A percentile compares a stretch with the other conserved stretches of the same genome.
These are phyloP conservation scores for Cherax quadricarinatus DNA, from an alignment of 1,140 invertebrate species.

Conservation along the genomic window DNA sequence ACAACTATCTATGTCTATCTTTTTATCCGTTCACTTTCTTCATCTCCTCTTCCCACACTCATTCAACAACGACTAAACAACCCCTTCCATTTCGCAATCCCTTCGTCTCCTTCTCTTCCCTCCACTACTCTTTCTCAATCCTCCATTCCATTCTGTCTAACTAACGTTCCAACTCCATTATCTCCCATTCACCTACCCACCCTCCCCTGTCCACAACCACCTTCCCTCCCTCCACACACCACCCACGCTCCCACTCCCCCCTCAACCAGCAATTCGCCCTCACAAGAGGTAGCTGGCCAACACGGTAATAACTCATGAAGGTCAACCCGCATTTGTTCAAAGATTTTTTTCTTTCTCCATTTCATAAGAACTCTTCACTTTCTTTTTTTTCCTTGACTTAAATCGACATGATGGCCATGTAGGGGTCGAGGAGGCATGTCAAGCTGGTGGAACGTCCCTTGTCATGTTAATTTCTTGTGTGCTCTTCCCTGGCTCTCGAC, in stretches of 20 bases:
- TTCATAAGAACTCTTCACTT: not conserved
- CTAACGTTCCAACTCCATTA: not conserved
- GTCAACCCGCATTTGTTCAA: slow-evolving; percentile 36
- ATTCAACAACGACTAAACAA: no score
- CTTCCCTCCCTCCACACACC: not conserved
- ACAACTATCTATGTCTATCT: not conserved
- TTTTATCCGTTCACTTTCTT: not conserved
- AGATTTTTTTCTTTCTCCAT: not conserved
- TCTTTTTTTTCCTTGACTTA: slow-evolving; percentile 1
- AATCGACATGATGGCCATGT: slow-evolving; percentile 12
- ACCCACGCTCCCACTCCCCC: slow-evolving; percentile 17
- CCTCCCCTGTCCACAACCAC: not conserved
- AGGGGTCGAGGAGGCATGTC: not conserved
- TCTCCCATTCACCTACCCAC: not conserved
- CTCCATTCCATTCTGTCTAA: not conserved
- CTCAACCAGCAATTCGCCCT: not conserved
- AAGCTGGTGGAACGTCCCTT: not conserved
- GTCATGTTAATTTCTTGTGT: not conserved
- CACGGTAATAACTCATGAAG: slow-evolving; percentile 13
- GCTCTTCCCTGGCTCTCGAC: not conserved
- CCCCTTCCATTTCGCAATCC: not conserved
- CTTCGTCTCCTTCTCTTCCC: not conserved
- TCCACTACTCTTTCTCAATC: not conserved
- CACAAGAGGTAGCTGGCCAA: slow-evolving; percentile 19
- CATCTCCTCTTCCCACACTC: not conserved